Evolutionary conservation across 2,888 invertebrate genomes (phyloP), one percentile per base, ranked within the genome.

Genomic region (Harpalus rufipes): DNA sequence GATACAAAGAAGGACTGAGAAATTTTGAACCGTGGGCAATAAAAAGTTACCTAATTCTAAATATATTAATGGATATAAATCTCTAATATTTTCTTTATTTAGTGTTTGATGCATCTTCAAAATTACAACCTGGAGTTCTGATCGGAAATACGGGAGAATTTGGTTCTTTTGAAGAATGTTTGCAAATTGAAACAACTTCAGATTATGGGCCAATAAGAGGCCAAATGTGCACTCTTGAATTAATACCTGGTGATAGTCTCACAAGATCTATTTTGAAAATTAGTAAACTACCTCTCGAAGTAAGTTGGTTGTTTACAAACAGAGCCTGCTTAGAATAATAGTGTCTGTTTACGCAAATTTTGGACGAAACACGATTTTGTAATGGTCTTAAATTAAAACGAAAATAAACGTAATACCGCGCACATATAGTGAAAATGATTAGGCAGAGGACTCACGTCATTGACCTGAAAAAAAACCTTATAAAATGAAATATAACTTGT

Each of bases 101-200:
- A 92, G 92, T 92, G 92, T 86, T 92, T 32, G 92, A 93, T 87
- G 89, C 92, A 0, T 91, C 91, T 1, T 91, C 92, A 1, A 92
- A 92, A 87, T 86, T 92, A 0, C 92, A 91, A 44, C 89, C 91
- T 7, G 92, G 92, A 2, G 86, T 92, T 14, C 87, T 92, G 5
- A 85, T 88, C 10, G 92, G 92, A 0, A 91, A 92, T 86, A 85
- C 90, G 7, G 88, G 90, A 16, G 91, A 92, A 85, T 88, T 91
- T 39, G 92, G 93, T 8, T 90, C 91, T 86, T 92, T 90, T 87
- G 90, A 91, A 84, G 91, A 92, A 88, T 93, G 92, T 86, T 85
- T 90, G 0, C 78, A 86, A 25, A 88, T 88, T 21, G 83, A 86
- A 41, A 85, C 81, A 59, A 78, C 87, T 0, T 87, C 88, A 0